Evolutionary conservation across 2,113 vertebrate species (phyloP).

Genomic region (Lichenostomus cassidix): DNA sequence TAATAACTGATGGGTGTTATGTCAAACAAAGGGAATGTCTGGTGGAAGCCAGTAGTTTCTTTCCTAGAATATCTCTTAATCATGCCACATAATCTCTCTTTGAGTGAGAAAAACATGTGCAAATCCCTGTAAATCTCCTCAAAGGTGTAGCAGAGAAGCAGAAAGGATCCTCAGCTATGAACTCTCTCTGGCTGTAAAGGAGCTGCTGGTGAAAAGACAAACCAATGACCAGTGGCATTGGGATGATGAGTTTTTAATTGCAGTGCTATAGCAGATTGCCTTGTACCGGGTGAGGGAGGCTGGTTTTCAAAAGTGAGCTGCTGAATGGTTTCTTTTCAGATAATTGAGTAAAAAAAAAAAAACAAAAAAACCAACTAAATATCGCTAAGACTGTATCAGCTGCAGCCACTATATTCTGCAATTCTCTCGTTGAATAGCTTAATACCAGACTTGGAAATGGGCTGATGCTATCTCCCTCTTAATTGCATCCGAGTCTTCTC

Average conservation of each 20-base stretch:
- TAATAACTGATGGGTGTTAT: neutral
- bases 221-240: neutral
- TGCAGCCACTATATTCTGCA: neutral
- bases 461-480: constrained; percentile 3
- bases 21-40: neutral
- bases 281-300: neutral
- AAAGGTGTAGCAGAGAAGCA: neutral
- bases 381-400: neutral
- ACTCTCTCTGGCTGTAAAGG: neutral
- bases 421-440: neutral
- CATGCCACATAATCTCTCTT: constrained; percentile 16
- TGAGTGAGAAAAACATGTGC: neutral
- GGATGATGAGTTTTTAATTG: neutral
- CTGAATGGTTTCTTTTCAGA: constrained; percentile 24
- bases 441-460: neutral
- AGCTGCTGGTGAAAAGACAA: neutral
- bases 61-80: constrained; percentile 34
- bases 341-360: neutral
- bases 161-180: neutral
- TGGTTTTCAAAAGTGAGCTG: constrained; percentile 25
- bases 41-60: neutral
- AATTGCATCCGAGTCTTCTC: neutral
- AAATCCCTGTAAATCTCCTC: constrained; percentile 48
- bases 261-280: neutral
- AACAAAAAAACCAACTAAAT: neutral